Base-by-base conservation (phyloP, 2,113 vertebrate species). In the Nicator chloris region DNA sequence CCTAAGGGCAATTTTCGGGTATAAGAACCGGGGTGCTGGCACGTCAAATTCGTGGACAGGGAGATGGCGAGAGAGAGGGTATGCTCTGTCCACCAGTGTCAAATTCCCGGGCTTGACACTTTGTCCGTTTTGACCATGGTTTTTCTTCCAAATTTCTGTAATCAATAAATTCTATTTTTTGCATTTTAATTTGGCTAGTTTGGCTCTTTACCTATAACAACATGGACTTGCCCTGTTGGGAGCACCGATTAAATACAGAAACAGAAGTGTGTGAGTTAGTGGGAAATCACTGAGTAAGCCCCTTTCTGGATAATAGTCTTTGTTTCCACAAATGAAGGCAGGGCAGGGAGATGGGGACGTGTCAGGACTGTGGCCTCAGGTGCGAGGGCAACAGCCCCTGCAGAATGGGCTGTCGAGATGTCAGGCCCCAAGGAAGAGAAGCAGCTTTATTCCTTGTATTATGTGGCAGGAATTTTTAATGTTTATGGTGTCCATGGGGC, bases 321-420 rank as follows among this genome's bases (percentile, higher is more conserved):
- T 28, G 11, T 53, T 69, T 51, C 23, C 51, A 40, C 23, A 18
- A 49, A 35, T 0, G 11, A 56, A 27, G 18, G 56, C 20, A 56
- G 64, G 51, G 42, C 16, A 23, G 37, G 1, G 6, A 53, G 20
- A 24, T 17, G 15, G 7, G 37, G 13, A 80, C 26, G 35, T 22
- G 37, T 30, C 23, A 82, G n/a, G 1, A 1, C 61, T 57, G 8
- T 31, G 44, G 20, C 30, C 40, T 68, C 0, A 0, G 53, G 15
- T 39, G 8, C 0, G 1, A 49, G 53, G 49, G 35, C 2, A 7
- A n/a, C 69, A 65, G 51, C 6, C 27, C 20, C 35, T 42, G 53
- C 37, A 86, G 77, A 77, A 40, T 3, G n/a, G 51, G 28, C 69
- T 70, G 42, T 49, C 0, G 0, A 63, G 16, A 35, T 44, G 28